These are phyloP conservation scores for Toxonevra muliebris DNA, from an alignment of 2,888 invertebrate genomes.

Conservation along the genomic window DNA sequence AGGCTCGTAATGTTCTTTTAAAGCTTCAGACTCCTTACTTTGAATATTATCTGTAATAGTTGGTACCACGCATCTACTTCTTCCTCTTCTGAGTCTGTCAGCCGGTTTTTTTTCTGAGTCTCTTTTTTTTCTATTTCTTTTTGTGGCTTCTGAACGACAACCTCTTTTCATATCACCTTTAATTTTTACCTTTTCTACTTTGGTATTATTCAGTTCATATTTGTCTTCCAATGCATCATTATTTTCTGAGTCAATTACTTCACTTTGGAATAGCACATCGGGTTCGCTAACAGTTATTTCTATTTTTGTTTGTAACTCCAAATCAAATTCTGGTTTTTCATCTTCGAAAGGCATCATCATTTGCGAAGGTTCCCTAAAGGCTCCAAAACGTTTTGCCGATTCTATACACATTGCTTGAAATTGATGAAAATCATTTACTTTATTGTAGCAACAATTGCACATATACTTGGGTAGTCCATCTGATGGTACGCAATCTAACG, in stretches of 20 bases:
- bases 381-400: constrained; percentile 33
- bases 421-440: constrained; percentile 39
- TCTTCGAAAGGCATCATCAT: constrained; percentile 18
- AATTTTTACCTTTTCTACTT: neutral
- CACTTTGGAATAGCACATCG: neutral
- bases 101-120: too few relatives aligned
- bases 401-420: constrained; percentile 43
- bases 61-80: neutral
- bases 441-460: constrained; percentile 37
- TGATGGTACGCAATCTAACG: constrained; percentile 37
- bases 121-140: too few relatives aligned
- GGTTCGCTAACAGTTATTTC: constrained; percentile 25
- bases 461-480: constrained; percentile 42
- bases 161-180: neutral
- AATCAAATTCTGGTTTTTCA: constrained; percentile 28
- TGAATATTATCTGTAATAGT: neutral
- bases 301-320: constrained; percentile 4
- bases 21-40: neutral
- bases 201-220: neutral
- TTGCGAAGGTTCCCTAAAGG: constrained; percentile 16
- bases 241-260: too few relatives aligned
- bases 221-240: neutral
- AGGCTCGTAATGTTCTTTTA: neutral
- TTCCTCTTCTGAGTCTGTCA: neutral
- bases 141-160: neutral